phyloP scores from a whole-genome alignment of 2,113 vertebrate species.

The Bombycilla garrulus region DNA sequence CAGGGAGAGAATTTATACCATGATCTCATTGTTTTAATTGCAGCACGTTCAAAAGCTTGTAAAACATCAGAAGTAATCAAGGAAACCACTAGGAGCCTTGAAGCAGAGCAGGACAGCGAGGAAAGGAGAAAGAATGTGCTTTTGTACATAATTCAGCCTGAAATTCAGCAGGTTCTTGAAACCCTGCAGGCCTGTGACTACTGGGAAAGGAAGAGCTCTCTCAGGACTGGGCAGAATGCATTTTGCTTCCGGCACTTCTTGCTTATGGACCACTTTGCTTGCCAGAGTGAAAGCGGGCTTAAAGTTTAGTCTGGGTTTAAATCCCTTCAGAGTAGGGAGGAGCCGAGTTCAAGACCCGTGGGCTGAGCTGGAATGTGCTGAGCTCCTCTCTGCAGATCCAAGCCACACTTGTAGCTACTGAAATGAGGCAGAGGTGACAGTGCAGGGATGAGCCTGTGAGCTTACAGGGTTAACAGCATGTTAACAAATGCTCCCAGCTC shows the following conservation, averaged over 20 bases:
- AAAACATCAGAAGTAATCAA: slow-evolving; percentile 44
- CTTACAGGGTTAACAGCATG: not conserved
- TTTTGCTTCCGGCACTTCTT: not conserved
- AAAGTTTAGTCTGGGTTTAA: not conserved
- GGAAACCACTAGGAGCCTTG: not conserved
- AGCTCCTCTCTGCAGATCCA: not conserved
- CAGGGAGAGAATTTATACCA: slow-evolving; percentile 14
- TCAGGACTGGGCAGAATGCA: not conserved
- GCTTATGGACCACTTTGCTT: not conserved
- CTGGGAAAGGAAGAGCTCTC: not conserved
- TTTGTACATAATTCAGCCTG: not conserved
- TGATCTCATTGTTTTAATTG: slow-evolving; percentile 46
- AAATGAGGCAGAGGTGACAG: not conserved
- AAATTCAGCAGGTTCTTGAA: slow-evolving; percentile 19
- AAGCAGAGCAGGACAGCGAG: not conserved
- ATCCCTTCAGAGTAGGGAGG: not conserved
- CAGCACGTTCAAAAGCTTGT: slow-evolving; percentile 12
- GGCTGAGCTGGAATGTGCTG: not conserved
- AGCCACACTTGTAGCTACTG: not conserved
- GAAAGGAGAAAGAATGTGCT: not conserved
- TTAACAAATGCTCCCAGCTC: not conserved
- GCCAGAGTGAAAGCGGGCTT: not conserved
- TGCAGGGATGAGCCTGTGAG: not conserved
- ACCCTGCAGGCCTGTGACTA: not conserved
- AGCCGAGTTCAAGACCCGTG: not conserved